Percentiles rank a stretch among this genome's conserved stretches.
These are phyloP conservation scores for Nemotelus nigrinus DNA, from an alignment of 2,888 invertebrate genomes.

Conservation along the genomic window DNA sequence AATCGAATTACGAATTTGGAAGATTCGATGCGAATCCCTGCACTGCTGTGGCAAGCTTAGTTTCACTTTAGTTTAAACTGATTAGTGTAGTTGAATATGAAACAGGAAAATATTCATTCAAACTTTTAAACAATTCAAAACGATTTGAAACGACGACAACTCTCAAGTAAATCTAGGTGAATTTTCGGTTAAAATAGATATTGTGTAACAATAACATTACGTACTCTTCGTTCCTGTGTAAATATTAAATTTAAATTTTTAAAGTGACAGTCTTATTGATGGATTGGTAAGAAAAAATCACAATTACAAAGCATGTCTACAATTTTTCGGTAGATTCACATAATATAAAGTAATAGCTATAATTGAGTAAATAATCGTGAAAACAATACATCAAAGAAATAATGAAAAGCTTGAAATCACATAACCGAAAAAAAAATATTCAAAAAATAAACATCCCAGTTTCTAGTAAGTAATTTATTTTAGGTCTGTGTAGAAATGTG, in stretches of 20 bases:
- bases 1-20: neutral
- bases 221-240: slow-evolving; percentile 50
- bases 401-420: slow-evolving; percentile 22
- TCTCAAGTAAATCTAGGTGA: slow-evolving; percentile 24
- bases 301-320: slow-evolving; percentile 33
- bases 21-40: slow-evolving; percentile 30
- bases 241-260: slow-evolving; percentile 48
- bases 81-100: slow-evolving; percentile 3
- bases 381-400: slow-evolving; percentile 41
- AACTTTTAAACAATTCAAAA: slow-evolving; percentile 38
- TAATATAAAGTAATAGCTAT: slow-evolving; percentile 15
- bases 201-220: slow-evolving; percentile 50
- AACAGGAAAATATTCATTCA: slow-evolving; percentile 39
- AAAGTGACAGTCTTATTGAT: slow-evolving; percentile 12
- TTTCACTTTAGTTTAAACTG: slow-evolving; percentile 31
- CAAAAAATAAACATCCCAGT: slow-evolving; percentile 40
- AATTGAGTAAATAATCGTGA: slow-evolving; percentile 30
- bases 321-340: slow-evolving; percentile 42
- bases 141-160: slow-evolving; percentile 26
- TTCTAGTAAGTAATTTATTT: slow-evolving; percentile 45
- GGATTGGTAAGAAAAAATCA: slow-evolving; percentile 19
- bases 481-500: slow-evolving; percentile 41
- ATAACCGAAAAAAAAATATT: slow-evolving; percentile 38
- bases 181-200: slow-evolving; percentile 32
- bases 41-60: slow-evolving; percentile 26